Base-by-base conservation (phyloP, 2,888 invertebrate species). In the Stenodera caucasica region DNA sequence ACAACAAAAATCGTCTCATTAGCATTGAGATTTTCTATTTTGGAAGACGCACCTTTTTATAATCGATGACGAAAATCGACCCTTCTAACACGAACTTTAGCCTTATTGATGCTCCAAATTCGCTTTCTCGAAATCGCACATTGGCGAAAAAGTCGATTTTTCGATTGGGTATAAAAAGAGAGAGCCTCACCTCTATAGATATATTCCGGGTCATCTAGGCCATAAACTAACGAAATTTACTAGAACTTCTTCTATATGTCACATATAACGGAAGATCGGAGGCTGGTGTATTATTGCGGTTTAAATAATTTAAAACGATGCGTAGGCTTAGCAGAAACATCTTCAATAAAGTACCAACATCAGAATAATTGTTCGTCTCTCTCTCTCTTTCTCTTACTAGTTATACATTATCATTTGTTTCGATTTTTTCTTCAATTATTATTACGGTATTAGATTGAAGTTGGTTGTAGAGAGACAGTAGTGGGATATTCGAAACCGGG, bases 221-320 rank as follows among this genome's bases (percentile, higher is more conserved):
- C 11, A 55, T 45, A 55, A 49, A 55, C 49, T 29, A 49, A 32
- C 55, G 49, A 49, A 56, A 61, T 58, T 54, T 58, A 58, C 55
- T 33, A 58, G 55, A 62, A 40, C 54, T 55, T 53, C 52, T 50
- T n/a, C n/a, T n/a, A n/a, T n/a, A 49, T 60, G 60, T 57, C 59
- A 49, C 60, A 60, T 53, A 49, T 55, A 63, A 60, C 60, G 58
- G 63, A 57, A 58, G 60, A 60, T 63, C 58, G 57, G 50, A 57
- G 50, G 12, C 58, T 35, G n/a, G n/a, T n/a, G 49, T 60, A 57
- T 57, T 55, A 58, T 53, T 30, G 29, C 49, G 55, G 49, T 53
- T 60, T n/a, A 53, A 58, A 54, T 50, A 58, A 51, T 40, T 54
- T 23, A 26, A 53, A 55, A 45, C 18, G 14, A 37, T 50, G 63